Evolutionary conservation across 2,888 invertebrate genomes (phyloP), one percentile per base, ranked within the genome.

Genomic region (Isotomurus palustris): DNA sequence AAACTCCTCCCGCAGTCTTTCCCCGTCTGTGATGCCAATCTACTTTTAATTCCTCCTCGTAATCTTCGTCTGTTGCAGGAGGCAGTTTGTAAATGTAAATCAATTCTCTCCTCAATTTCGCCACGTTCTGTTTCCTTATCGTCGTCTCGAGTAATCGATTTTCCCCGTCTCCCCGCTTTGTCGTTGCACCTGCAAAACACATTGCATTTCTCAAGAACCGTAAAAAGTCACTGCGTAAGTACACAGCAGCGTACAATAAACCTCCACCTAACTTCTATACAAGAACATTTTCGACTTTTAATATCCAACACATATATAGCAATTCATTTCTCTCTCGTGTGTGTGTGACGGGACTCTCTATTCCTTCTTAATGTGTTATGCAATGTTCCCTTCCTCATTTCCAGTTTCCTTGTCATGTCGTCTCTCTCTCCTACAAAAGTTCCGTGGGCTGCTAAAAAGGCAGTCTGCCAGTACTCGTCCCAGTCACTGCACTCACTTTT

Each of bases 31-130:
- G 21, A 12, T 45, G 27, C n/a, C 27, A 45, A 4, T 45, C 45
- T 24, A 45, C 45, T 10, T 45, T 47, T 24, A 50, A 50, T 32
- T 50, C 50, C 19, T 50, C 50, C 40, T 50, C 50, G 17, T 50
- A 50, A 38, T 50, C 50, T 27, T 38, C 21, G 50, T 50, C 50
- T 50, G 38, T 50, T 50, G 27, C 38, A 8, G 50, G 50, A 29
- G 50, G 50, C 3, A 50, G 38, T 25, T 50, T 50, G 38, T 50
- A 50, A 22, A 50, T 50, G 38, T 50, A 50, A 50, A 50, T 50
- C 50, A 50, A 38, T 35, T 50, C 38, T 38, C 50, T 22, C 17
- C 32, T 32, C 38, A 50, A 25, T 22, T 50, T 50, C 14, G 50
- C 50, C 36, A 50, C 40, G 17, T 50, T 50, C 14, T 38, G 32